A percentile compares a stretch with the other conserved stretches of the same genome.
Conservation (phyloP, 2,797 vertebrate species). For the Eospalax fontanierii region DNA sequence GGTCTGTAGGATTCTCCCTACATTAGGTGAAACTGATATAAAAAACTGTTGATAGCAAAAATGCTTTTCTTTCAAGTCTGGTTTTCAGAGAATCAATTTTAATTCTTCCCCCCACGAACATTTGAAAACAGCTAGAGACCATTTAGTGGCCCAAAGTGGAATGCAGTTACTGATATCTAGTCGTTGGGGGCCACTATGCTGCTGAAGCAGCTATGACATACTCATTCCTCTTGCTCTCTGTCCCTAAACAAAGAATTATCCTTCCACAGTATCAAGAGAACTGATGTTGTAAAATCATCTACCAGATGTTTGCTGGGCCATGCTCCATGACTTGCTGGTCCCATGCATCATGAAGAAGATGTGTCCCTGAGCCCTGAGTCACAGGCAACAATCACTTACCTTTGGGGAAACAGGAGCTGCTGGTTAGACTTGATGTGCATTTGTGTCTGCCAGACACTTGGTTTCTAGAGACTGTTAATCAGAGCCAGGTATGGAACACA, state of each 20-base stretch:
- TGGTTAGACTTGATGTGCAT: constrained; percentile 67
- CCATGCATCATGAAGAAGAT: neutral
- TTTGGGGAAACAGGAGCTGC: constrained; percentile 60
- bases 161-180: neutral
- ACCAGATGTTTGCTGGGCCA: accelerated
- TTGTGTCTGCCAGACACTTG: constrained; percentile 13
- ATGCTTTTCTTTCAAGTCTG: neutral
- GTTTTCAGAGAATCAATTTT: neutral
- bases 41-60: neutral
- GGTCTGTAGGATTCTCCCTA: too few relatives aligned
- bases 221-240: neutral
- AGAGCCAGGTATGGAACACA: neutral
- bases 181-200: neutral
- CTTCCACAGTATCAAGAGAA: neutral
- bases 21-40: neutral
- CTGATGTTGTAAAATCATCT: neutral
- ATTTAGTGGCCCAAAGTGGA: neutral
- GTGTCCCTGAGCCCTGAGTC: constrained; percentile 8
- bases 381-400: neutral
- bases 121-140: neutral
- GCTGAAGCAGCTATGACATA: neutral
- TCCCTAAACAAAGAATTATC: too few relatives aligned
- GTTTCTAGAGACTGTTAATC: constrained; percentile 11
- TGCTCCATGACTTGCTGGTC: neutral
- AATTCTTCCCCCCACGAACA: neutral